A percentile compares a stretch with the other conserved stretches of the same genome.
Conservation (phyloP, 1,140 invertebrate genomes). For the Ganaspis sp. region DNA sequence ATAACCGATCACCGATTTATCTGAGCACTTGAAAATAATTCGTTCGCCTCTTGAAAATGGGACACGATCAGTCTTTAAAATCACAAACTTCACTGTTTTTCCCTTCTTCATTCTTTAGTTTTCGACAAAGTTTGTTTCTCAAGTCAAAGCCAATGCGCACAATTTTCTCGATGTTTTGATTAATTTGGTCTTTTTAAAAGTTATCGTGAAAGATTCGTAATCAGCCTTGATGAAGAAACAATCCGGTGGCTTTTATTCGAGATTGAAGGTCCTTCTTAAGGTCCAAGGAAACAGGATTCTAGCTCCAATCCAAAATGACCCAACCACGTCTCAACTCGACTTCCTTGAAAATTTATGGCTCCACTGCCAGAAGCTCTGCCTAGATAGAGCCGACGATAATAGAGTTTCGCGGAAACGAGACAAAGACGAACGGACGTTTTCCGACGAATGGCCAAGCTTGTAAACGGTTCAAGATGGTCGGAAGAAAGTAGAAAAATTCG, state of each 20-base stretch:
- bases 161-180: background rate
- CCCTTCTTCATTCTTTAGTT: background rate
- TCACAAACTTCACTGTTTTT: background rate
- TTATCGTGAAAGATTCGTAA: background rate
- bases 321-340: constrained; percentile 18
- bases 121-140: background rate
- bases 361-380: constrained; percentile 19
- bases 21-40: constrained; percentile 19
- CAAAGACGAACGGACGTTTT: constrained; percentile 25
- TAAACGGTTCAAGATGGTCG: background rate
- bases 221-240: background rate
- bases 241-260: constrained; percentile 16
- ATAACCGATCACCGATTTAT: constrained; percentile 23
- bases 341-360: constrained; percentile 36
- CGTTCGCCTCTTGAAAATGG: background rate
- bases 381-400: constrained; percentile 30
- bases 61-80: background rate
- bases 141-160: background rate
- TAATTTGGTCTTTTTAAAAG: background rate
- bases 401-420: constrained; percentile 28
- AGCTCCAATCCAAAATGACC: constrained; percentile 37
- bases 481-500: constrained; percentile 12
- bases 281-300: constrained; percentile 34
- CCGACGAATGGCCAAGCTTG: constrained; percentile 28
- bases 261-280: constrained; percentile 13